These are phyloP conservation scores for Hirudinaria manillensis DNA, from an alignment of 2,888 invertebrate species.

Conservation along the genomic window DNA sequence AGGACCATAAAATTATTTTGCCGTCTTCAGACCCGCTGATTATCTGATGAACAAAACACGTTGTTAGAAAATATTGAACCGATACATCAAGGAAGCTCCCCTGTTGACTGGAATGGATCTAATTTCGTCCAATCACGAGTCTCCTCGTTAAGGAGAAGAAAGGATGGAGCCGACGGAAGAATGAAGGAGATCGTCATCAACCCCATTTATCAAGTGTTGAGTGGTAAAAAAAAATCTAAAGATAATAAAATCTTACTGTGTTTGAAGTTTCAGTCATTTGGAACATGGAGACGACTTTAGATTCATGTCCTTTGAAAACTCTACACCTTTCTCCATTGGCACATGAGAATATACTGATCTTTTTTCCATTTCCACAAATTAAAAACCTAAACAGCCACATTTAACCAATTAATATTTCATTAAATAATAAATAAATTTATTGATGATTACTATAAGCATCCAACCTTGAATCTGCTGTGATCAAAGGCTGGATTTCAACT, in stretches of 20 bases:
- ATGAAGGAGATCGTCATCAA: too few species aligned
- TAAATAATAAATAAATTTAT: background rate
- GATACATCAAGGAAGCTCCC: too few species aligned
- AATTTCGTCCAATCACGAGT: constrained; percentile 1
- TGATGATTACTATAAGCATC: background rate
- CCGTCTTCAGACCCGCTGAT: background rate
- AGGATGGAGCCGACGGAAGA: background rate
- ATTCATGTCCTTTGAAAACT: background rate
- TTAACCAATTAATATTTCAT: background rate
- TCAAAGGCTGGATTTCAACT: background rate
- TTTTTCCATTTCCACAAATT: background rate
- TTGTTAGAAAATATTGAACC: background rate
- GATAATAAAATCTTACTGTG: too few species aligned
- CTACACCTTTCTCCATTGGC: constrained; percentile 1
- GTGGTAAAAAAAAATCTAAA: too few species aligned
- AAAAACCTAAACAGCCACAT: background rate
- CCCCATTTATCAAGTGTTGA: background rate
- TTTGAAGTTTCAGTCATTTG: background rate
- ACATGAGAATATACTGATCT: background rate
- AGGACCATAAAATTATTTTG: background rate
- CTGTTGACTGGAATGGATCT: background rate
- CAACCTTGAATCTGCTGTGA: constrained; percentile 13
- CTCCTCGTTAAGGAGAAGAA: constrained; percentile 1
- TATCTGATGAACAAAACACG: background rate
- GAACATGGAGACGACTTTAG: background rate